These are phyloP conservation scores for Drosophila eohydei DNA, from an alignment of 2,888 invertebrate genomes.

Conservation along the genomic window DNA sequence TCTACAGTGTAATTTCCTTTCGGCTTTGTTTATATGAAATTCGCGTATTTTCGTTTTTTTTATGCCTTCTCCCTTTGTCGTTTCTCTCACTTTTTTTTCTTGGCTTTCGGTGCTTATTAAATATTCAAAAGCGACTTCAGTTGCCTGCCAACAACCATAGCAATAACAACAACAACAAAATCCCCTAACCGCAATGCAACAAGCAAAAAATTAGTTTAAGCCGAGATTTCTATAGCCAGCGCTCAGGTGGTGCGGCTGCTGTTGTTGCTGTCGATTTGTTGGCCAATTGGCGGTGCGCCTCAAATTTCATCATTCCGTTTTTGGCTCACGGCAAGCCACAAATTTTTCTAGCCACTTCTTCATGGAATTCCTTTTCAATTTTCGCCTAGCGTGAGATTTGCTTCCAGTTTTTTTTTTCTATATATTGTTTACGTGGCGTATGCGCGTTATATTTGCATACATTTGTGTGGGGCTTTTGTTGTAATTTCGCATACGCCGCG, in stretches of 20 bases:
- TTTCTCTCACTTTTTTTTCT: constrained; percentile 10
- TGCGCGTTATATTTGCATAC: constrained; percentile 76
- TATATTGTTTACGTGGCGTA: constrained; percentile 76
- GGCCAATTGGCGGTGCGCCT: constrained; percentile 58
- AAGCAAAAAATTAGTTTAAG: constrained; percentile 78
- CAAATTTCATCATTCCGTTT: constrained; percentile 48
- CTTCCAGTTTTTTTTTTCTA: constrained; percentile 15
- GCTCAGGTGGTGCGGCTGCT: constrained; percentile 24
- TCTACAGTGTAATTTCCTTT: constrained; percentile 4
- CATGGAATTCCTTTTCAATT: constrained; percentile 69
- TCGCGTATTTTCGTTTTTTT: not conserved
- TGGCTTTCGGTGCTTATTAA: constrained; percentile 67
- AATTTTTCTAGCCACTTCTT: constrained; percentile 14
- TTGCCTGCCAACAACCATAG: constrained; percentile 39
- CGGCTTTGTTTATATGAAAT: not conserved
- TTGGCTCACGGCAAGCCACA: constrained; percentile 23
- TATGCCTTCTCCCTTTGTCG: constrained; percentile 20
- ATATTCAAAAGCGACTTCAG: constrained; percentile 74
- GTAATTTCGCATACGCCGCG: constrained; percentile 79
- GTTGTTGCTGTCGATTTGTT: constrained; percentile 61
- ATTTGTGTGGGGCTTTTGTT: constrained; percentile 50
- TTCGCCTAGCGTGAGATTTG: constrained; percentile 60
- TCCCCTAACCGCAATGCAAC: constrained; percentile 56
- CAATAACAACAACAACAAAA: constrained; percentile 10
- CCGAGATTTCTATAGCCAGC: constrained; percentile 67